These are phyloP conservation scores for Chloroclystis v-ata DNA, from an alignment of 2,888 invertebrate species.

Conservation along the genomic window DNA sequence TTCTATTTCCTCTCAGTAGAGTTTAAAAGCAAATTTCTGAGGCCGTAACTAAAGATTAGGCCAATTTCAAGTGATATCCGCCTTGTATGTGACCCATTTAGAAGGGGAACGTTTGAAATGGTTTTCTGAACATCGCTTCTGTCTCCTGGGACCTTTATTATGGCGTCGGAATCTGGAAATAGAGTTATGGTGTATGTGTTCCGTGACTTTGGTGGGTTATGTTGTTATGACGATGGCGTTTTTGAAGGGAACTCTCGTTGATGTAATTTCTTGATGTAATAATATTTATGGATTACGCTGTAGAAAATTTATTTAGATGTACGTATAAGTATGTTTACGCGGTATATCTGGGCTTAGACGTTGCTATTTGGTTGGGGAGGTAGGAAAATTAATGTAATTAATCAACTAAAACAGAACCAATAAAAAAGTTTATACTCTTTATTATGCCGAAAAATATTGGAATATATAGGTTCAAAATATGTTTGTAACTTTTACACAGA, in stretches of 20 bases:
- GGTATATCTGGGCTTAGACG: too few relatives aligned
- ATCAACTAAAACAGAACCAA: too few relatives aligned
- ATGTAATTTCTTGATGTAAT: too few relatives aligned
- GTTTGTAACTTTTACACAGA: too few relatives aligned
- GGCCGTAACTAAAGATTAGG: constrained; percentile 61
- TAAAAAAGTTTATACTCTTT: too few relatives aligned
- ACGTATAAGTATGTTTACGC: too few relatives aligned
- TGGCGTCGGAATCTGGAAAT: constrained; percentile 35
- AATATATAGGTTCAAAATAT: too few relatives aligned
- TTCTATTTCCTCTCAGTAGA: constrained; percentile 22
- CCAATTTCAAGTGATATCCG: constrained; percentile 55
- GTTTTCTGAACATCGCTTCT: constrained; percentile 49
- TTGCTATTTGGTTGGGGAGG: too few relatives aligned
- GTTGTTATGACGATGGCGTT: constrained; percentile 18
- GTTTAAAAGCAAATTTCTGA: constrained; percentile 48
- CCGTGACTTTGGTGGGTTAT: constrained; percentile 21
- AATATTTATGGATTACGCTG: too few relatives aligned
- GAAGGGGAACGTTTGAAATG: constrained; percentile 50
- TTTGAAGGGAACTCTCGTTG: not conserved
- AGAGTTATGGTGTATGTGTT: constrained; percentile 25
- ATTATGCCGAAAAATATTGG: too few relatives aligned
- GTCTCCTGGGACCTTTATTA: constrained; percentile 41
- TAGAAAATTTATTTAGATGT: too few relatives aligned
- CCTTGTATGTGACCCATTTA: constrained; percentile 50
- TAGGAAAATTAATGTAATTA: too few relatives aligned